Conservation (phyloP, 2,888 invertebrate genomes). For the Chymomyza amoena region DNA sequence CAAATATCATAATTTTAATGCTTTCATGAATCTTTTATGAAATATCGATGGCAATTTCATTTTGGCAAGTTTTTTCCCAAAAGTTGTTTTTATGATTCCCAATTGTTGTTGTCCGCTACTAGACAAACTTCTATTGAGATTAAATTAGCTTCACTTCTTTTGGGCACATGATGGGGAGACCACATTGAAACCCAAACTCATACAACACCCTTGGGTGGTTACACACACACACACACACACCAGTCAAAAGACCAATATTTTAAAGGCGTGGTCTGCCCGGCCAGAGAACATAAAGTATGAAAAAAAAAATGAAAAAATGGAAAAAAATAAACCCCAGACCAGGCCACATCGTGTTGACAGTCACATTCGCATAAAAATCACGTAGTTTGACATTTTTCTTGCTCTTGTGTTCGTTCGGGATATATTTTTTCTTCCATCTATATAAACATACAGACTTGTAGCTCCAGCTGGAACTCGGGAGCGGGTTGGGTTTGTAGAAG, state of each 20-base stretch:
- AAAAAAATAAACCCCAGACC: constrained; percentile 7
- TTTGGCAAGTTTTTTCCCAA: background rate
- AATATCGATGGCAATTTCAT: background rate
- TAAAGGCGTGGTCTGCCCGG: background rate
- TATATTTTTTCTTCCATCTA: constrained; percentile 3
- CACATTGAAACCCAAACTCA: constrained; percentile 22
- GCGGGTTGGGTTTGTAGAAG: constrained; percentile 18
- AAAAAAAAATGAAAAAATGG: constrained; percentile 10
- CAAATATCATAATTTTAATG: background rate
- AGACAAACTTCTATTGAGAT: constrained; percentile 43
- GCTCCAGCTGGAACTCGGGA: constrained; percentile 1
- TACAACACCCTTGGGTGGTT: background rate
- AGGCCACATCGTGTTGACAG: constrained; percentile 49
- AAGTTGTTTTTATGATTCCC: background rate
- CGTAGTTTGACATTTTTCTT: constrained; percentile 66
- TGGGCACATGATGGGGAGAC: constrained; percentile 55
- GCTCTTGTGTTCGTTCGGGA: constrained; percentile 29
- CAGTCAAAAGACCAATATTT: background rate
- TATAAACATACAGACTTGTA: background rate
- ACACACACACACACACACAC: no score
- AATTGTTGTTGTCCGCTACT: background rate
- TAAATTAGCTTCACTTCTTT: constrained; percentile 62
- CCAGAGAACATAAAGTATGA: background rate
- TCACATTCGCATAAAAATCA: constrained; percentile 67
- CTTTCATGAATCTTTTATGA: background rate